Evolutionary conservation across 2,797 vertebrate species (phyloP), one percentile per base, ranked within the genome.

Genomic region (Microhierax caerulescens): DNA sequence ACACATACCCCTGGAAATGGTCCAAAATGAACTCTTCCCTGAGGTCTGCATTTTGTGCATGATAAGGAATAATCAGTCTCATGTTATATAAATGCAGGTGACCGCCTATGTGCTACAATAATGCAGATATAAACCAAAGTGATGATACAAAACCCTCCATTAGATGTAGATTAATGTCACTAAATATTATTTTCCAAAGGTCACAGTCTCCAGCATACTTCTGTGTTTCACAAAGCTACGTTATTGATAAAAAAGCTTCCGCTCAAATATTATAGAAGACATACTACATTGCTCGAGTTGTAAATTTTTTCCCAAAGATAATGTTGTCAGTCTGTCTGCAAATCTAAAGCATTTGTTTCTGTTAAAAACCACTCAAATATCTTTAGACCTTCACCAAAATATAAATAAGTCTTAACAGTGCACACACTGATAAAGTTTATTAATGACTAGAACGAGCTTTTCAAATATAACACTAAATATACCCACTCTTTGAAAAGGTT

Each of bases 21-120:
- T 92, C 95, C 94, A 94, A 89, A 95, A 95, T 87, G 92, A 96
- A 93, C 95, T 96, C 93, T 92, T 95, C 78, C 72, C 70, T 5
- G 39, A 84, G 88, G 90, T 95, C 85, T 95, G 80, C 90, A 67
- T 91, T 93, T 92, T 93, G 56, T 53, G 64, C 74, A 64, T 47
- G 96, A 96, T 97, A 97, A 97, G 92, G 93, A 97, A 96, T 93
- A 92, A 97, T 95, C 91, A 95, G 88, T 97, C 88, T 96, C 85
- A 87, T 72, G 67, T 74, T 87, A 89, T 91, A 97, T 95, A 97
- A 97, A 96, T 96, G 90, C 88, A 94, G 83, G 96, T 94, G 94
- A 96, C 92, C 96, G 88, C 48, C 48, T 88, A 84, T 90, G 74
- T 88, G 83, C 59, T 95, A 87, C 90, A 97, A 92, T 87, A 88